Percentiles rank a stretch among this genome's conserved stretches.
Evolutionary conservation across 2,113 vertebrate genomes (phyloP).

Genomic region (Ictidomys tridecemlineatus): DNA sequence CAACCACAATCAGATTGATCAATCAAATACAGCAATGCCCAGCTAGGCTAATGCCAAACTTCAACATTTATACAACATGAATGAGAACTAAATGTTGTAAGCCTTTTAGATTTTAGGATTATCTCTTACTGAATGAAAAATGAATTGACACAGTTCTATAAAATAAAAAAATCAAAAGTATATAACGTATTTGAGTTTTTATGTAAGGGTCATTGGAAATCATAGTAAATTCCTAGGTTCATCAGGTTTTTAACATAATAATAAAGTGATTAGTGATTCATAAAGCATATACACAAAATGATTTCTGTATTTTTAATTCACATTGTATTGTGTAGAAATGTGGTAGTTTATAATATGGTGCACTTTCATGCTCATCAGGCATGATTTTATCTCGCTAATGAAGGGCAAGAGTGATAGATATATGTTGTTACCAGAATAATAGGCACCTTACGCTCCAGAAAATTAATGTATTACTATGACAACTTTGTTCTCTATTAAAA

Average conservation of each 20-base stretch:
- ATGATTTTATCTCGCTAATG: constrained; percentile 51
- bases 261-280: background rate
- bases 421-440: constrained; percentile 47
- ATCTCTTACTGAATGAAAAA: background rate
- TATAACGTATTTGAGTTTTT: background rate
- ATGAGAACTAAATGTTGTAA: background rate
- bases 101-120: background rate
- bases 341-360: background rate
- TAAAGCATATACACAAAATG: constrained; percentile 26
- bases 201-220: constrained; percentile 25
- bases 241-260: background rate
- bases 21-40: background rate
- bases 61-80: background rate
- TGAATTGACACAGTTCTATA: background rate
- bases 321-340: background rate
- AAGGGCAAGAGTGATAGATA: constrained; percentile 28
- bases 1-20: background rate
- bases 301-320: constrained; percentile 21
- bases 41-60: background rate
- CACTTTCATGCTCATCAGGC: background rate
- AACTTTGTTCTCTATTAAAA: constrained; percentile 64
- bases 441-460: constrained; percentile 33
- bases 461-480: constrained; percentile 62
- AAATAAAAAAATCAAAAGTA: constrained; percentile 1
- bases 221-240: background rate